Percentiles rank a stretch among this genome's conserved stretches.
Conservation (phyloP, 2,888 invertebrate species). For the Chelonus formosanus region DNA sequence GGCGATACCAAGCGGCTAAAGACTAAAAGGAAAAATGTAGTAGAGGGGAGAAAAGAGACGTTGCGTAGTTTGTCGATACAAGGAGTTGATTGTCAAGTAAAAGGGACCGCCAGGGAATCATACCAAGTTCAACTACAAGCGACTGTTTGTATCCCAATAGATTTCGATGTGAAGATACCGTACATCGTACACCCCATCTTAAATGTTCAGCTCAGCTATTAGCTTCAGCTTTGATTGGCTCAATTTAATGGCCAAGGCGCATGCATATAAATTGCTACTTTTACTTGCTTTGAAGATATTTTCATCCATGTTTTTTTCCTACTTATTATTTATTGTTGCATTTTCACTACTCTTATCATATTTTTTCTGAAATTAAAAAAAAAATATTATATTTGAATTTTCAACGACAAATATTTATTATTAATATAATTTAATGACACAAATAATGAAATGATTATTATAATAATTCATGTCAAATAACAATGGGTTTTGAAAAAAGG, state of each 20-base stretch:
- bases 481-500: too few species aligned
- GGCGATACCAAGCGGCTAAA: conserved; percentile 58
- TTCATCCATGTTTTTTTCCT: conserved; percentile 23
- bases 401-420: too few species aligned
- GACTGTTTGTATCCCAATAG: conserved; percentile 14
- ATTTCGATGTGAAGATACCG: neutral
- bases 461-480: too few species aligned
- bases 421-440: too few species aligned
- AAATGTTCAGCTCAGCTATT: conserved; percentile 51
- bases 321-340: too few species aligned
- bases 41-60: conserved; percentile 28
- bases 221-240: conserved; percentile 63
- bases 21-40: conserved; percentile 56
- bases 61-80: conserved; percentile 59
- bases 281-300: conserved; percentile 57
- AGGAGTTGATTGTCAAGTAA: conserved; percentile 62
- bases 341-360: too few species aligned
- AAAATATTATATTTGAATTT: too few species aligned
- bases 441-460: too few species aligned
- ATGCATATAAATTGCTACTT: conserved; percentile 62
- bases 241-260: conserved; percentile 62
- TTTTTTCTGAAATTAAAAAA: too few species aligned
- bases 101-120: conserved; percentile 49
- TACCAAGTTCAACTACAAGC: conserved; percentile 27
- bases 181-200: too few species aligned